phyloP scores from a whole-genome alignment of 1,140 invertebrate species.

The Habropoda laboriosa region DNA sequence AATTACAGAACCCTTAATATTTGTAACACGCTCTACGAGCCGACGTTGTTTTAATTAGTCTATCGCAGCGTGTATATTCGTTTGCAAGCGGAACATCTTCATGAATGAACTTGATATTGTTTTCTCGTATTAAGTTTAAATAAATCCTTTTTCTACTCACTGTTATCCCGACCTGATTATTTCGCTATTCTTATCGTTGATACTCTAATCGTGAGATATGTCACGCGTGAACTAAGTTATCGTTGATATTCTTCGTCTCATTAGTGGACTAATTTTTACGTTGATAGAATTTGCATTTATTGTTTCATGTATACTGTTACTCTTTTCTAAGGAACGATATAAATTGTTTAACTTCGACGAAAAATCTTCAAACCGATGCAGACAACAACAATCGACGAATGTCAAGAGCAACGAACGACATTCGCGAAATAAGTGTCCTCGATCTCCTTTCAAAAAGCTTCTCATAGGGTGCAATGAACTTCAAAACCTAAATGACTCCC shows the following conservation, averaged over 20 bases:
- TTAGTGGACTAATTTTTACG: too few relatives aligned
- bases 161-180: neutral
- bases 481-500: conserved; percentile 1
- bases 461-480: conserved; percentile 22
- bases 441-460: conserved; percentile 33
- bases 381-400: neutral
- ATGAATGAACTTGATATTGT: neutral
- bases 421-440: conserved; percentile 30
- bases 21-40: neutral
- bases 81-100: neutral
- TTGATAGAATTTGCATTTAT: too few relatives aligned
- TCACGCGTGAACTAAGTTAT: too few relatives aligned
- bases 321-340: too few relatives aligned
- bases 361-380: too few relatives aligned
- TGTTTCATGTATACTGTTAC: too few relatives aligned
- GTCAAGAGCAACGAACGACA: neutral
- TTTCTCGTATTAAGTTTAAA: neutral
- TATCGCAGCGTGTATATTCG: neutral
- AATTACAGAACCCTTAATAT: neutral
- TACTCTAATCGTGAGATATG: neutral
- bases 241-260: too few relatives aligned
- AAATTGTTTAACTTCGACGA: too few relatives aligned
- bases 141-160: neutral
- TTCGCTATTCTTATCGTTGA: neutral
- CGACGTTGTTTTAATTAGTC: neutral